Percentiles rank a stretch among this genome's conserved stretches.
phyloP scores from a whole-genome alignment of 23 tunicate species.

The Phallusia fumigata region DNA sequence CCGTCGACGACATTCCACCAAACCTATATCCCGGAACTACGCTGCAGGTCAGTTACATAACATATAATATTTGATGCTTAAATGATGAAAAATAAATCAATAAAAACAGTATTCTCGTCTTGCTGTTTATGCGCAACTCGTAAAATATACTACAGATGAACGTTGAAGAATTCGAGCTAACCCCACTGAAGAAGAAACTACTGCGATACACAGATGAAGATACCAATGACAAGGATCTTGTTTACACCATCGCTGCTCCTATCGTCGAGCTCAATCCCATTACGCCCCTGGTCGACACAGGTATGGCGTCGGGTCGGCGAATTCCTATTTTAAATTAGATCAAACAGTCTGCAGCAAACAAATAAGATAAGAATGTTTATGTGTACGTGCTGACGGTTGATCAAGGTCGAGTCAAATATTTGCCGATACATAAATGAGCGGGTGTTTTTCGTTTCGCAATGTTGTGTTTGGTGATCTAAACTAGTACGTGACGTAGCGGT shows the following conservation, averaged over 20 bases:
- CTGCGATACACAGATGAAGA: constrained; percentile 85
- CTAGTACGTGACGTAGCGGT: too few species aligned
- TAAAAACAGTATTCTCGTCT: neutral
- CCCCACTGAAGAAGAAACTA: constrained; percentile 52
- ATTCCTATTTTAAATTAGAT: too few species aligned
- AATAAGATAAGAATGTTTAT: too few species aligned
- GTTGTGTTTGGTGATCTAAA: too few species aligned
- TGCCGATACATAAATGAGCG: too few species aligned
- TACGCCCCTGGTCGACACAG: constrained; percentile 48
- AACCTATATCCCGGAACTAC: constrained; percentile 42
- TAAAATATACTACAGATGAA: constrained; percentile 47
- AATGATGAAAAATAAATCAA: too few species aligned
- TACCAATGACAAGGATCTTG: constrained; percentile 70
- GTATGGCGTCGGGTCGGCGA: constrained; percentile 16
- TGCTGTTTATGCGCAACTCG: neutral
- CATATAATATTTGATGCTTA: too few species aligned
- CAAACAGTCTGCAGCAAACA: too few species aligned
- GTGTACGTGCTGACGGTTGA: too few species aligned
- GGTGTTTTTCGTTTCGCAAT: too few species aligned
- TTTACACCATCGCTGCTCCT: constrained; percentile 65
- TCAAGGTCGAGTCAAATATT: too few species aligned
- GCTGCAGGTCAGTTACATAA: constrained; percentile 42
- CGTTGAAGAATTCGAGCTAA: constrained; percentile 78
- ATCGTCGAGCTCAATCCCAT: constrained; percentile 60
- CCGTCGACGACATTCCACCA: constrained; percentile 86